Base-by-base conservation (phyloP, 2,113 vertebrate species). In the Pao palembangensis region DNA sequence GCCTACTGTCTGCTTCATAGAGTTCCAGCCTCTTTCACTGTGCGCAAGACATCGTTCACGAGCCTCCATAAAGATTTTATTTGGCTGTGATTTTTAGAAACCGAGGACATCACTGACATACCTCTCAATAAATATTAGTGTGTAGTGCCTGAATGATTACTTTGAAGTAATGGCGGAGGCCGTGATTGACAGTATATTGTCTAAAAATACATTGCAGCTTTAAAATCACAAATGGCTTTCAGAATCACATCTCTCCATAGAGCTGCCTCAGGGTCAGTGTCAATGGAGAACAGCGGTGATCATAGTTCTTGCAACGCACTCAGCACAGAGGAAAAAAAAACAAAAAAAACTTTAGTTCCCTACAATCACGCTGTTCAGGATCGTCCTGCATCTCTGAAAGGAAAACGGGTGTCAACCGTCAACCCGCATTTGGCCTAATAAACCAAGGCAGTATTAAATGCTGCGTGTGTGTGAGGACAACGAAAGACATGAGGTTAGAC, bases 341-440 rank as follows among this genome's bases (percentile, higher is more conserved):
- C 23, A 49, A 16, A 28, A 18, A 58, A 52, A 46, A 41, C 70
- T 79, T 75, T 46, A 51, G 63, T 62, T 64, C 61, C 57, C 65
- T 59, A 17, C 7, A n/a, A 48, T 48, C 17, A 18, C 3, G 25
- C 46, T 48, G 46, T 3, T 48, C 47, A 48, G 44, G 44, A 17
- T 47, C 41, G 12, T 41, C 46, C 47, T 51, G 51, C 18, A 17
- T 61, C 38, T 58, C 57, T 69, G 25, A 50, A 43, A n/a, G 54
- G 57, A 19, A 3, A 0, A 49, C 43, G 58, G 23, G 60, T 46
- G 13, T 28, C 25, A 20, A 64, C 56, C 8, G 20, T 61, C 71
- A 74, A 71, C 64, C 68, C 72, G 62, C 67, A 61, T 81, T 77
- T 87, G 77, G 75, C 82, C 76, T 72, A 79, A 76, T 51, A 55